Conservation (phyloP, 2,797 vertebrate species). For the Ficedula albicollis region DNA sequence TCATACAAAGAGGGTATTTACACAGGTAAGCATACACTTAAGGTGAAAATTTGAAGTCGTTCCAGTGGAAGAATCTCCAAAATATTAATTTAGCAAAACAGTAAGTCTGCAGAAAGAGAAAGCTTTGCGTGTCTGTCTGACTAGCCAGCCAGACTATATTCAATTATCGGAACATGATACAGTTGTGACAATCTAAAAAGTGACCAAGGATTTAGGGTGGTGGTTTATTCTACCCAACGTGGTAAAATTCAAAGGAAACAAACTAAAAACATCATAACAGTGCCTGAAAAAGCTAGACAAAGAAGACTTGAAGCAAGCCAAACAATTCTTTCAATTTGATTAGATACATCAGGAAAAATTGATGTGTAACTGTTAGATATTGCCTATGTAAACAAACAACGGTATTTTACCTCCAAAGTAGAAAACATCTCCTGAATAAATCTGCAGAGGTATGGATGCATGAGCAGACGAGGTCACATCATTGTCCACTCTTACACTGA, state of each 20-base stretch:
- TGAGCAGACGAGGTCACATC: slow-evolving; percentile 70
- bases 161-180: not conserved
- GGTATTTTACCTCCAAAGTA: slow-evolving; percentile 86
- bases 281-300: not conserved
- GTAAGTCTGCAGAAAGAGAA: not conserved
- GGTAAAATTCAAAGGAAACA: not conserved
- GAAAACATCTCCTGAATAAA: slow-evolving; percentile 71
- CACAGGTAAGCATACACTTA: not conserved
- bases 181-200: not conserved
- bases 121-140: not conserved
- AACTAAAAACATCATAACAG: not conserved
- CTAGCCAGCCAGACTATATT: not conserved
- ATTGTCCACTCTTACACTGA: slow-evolving; percentile 81
- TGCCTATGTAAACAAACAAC: not conserved
- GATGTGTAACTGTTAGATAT: not conserved
- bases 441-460: slow-evolving; percentile 69
- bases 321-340: not conserved
- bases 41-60: not conserved
- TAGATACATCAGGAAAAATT: not conserved
- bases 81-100: not conserved
- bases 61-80: not conserved
- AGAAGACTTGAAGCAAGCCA: not conserved
- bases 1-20: not conserved
- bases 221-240: not conserved
- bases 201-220: not conserved